phyloP scores from a whole-genome alignment of 1,140 invertebrate genomes.

The Zaprionus ornatus region DNA sequence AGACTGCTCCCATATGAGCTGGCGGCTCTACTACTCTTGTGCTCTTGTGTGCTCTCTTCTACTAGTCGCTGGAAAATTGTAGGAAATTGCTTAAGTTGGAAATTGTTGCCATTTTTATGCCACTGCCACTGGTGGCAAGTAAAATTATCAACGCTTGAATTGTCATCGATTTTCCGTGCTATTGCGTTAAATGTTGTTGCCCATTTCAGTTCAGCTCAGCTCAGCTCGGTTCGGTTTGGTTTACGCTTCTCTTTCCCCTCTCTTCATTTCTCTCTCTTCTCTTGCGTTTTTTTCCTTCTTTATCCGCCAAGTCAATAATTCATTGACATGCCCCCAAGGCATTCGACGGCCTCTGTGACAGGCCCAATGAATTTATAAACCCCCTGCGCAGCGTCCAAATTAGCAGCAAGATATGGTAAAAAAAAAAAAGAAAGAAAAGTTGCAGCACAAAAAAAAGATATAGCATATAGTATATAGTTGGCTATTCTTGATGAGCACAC shows the following conservation, averaged over 20 bases:
- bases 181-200: conserved; percentile 74
- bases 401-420: conserved; percentile 49
- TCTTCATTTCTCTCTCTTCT: conserved; percentile 16
- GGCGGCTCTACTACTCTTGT: conserved; percentile 32
- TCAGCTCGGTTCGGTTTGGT: conserved; percentile 9
- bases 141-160: conserved; percentile 81
- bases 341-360: conserved; percentile 46
- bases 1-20: conserved; percentile 73
- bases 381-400: conserved; percentile 60
- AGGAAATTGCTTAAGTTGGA: conserved; percentile 80
- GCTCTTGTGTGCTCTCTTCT: conserved; percentile 35
- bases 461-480: conserved; percentile 21
- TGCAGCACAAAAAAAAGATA: conserved; percentile 13
- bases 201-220: conserved; percentile 41
- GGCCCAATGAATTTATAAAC: conserved; percentile 69
- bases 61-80: conserved; percentile 65
- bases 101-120: conserved; percentile 72
- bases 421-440: conserved; percentile 5
- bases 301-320: conserved; percentile 65
- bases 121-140: conserved; percentile 45
- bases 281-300: conserved; percentile 22
- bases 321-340: conserved; percentile 56
- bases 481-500: conserved; percentile 40
- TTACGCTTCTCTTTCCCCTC: not conserved
- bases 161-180: conserved; percentile 82